Percentiles rank a stretch among this genome's conserved stretches.
Evolutionary conservation across 2,113 vertebrate genomes (phyloP).

Genomic region (Bufo gargarizans): DNA sequence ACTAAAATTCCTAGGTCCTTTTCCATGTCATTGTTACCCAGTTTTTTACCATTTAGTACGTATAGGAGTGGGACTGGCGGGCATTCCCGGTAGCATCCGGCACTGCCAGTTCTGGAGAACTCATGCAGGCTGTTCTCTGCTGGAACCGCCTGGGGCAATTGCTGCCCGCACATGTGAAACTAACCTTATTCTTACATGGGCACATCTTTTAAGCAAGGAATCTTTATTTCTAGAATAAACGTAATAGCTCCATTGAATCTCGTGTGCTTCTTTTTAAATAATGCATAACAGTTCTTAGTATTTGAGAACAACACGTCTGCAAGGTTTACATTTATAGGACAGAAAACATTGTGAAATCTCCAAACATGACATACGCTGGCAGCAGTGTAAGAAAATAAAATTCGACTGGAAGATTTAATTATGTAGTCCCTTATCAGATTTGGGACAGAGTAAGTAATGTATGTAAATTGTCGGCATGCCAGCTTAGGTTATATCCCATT

Average conservation of each 20-base stretch:
- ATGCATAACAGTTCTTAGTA: not conserved
- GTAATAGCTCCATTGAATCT: not conserved
- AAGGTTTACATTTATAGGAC: constrained; percentile 10
- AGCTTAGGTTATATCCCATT: constrained; percentile 7
- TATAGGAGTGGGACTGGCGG: no score
- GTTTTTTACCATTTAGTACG: no score
- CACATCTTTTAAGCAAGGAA: not conserved
- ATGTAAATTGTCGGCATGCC: constrained; percentile 17
- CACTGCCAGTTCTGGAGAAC: no score
- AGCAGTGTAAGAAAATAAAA: constrained; percentile 29
- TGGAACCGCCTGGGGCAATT: no score
- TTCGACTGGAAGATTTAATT: constrained; percentile 32
- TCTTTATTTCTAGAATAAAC: not conserved
- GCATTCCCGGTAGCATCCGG: no score
- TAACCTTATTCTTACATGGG: no score
- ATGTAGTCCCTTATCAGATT: constrained; percentile 18
- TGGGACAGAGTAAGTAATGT: constrained; percentile 7
- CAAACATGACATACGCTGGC: constrained; percentile 19
- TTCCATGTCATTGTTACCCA: no score
- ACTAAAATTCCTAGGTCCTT: no score
- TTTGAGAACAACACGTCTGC: not conserved
- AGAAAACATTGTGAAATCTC: constrained; percentile 5
- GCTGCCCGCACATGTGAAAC: no score
- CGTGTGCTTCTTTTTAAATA: not conserved
- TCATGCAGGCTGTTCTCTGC: no score